A percentile compares a stretch with the other conserved stretches of the same genome.
phyloP scores from a whole-genome alignment of 2,113 vertebrate genomes.

The Rhadina sibilatrix region DNA sequence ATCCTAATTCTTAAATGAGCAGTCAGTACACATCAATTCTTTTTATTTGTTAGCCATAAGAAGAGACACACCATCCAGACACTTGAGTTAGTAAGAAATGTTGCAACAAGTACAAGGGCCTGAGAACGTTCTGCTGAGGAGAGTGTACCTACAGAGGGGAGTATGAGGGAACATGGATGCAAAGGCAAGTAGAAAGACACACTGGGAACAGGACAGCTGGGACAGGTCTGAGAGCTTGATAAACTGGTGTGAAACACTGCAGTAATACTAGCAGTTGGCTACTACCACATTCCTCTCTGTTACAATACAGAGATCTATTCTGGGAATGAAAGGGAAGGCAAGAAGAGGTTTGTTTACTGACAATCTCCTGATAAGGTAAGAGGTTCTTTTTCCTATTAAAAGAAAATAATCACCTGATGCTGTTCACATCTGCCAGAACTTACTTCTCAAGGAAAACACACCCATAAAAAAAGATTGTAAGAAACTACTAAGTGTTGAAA shows the following conservation, averaged over 20 bases:
- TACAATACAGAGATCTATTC: background rate
- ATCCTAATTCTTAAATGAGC: background rate
- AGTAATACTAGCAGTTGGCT: background rate
- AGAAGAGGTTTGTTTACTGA: background rate
- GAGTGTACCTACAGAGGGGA: background rate
- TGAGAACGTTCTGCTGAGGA: background rate
- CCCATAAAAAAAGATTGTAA: background rate
- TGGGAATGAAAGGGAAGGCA: background rate
- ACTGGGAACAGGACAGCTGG: background rate
- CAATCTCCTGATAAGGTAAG: background rate
- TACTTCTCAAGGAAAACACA: background rate
- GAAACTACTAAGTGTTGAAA: background rate
- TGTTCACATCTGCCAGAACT: background rate
- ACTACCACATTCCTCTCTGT: accelerated
- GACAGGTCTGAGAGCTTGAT: background rate
- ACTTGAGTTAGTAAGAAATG: background rate
- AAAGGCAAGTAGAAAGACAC: background rate
- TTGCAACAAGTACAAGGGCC: background rate
- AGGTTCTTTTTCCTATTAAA: background rate
- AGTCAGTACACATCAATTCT: background rate
- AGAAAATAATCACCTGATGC: background rate
- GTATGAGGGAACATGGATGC: accelerated
- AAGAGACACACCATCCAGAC: background rate
- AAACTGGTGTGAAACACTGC: background rate
- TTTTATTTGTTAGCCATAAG: background rate